Conservation (phyloP, 2,888 invertebrate genomes). For the Baccha elongata region DNA sequence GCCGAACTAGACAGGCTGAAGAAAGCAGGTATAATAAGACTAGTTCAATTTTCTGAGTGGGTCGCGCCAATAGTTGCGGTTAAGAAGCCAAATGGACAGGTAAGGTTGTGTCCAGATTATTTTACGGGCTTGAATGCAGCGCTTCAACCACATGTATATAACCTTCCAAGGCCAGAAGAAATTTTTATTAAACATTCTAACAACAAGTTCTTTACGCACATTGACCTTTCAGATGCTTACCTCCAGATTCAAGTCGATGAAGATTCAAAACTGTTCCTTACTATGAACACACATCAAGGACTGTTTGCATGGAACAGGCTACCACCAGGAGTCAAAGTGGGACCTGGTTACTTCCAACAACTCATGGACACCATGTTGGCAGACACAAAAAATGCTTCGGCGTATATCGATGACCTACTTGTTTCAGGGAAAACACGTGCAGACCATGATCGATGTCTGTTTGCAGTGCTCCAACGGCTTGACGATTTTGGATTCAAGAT, state of each 20-base stretch:
- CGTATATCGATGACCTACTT: slow-evolving; percentile 17
- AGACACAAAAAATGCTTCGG: not conserved
- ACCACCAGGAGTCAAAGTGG: slow-evolving; percentile 23
- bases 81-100: slow-evolving; percentile 52
- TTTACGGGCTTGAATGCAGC: slow-evolving; percentile 29
- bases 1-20: slow-evolving; percentile 26
- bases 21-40: slow-evolving; percentile 67
- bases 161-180: slow-evolving; percentile 21
- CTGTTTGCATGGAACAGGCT: slow-evolving; percentile 17
- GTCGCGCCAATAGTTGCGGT: slow-evolving; percentile 23
- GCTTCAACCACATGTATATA: slow-evolving; percentile 10
- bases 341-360: slow-evolving; percentile 26
- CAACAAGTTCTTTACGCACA: slow-evolving; percentile 13
- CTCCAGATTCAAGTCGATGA: slow-evolving; percentile 28
- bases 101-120: slow-evolving; percentile 71
- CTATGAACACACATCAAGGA: slow-evolving; percentile 36
- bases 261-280: slow-evolving; percentile 1
- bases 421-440: not conserved
- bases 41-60: slow-evolving; percentile 30
- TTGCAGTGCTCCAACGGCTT: slow-evolving; percentile 6
- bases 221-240: slow-evolving; percentile 35
- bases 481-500: slow-evolving; percentile 7
- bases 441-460: slow-evolving; percentile 7
- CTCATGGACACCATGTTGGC: slow-evolving; percentile 16
- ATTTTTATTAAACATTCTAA: slow-evolving; percentile 24